Conservation (phyloP, 30 jellyfish, hydroid and myxozoan species). For the Turritopsis rubra region DNA sequence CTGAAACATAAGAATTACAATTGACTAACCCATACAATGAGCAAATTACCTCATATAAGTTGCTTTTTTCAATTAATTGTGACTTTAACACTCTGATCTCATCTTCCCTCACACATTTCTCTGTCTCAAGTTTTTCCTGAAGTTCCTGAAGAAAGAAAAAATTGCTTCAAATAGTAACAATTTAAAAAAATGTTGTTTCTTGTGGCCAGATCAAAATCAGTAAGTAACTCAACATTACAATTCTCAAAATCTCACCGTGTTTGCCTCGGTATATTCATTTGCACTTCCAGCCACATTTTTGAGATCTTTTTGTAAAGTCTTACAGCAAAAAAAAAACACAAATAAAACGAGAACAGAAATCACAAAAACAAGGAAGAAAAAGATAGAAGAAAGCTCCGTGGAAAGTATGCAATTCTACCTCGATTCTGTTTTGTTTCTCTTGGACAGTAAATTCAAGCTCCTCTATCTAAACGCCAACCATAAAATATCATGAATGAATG, state of each 20-base stretch:
- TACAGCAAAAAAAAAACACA: background rate
- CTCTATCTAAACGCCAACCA: background rate
- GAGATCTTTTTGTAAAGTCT: background rate
- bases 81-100: background rate
- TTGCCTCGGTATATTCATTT: background rate
- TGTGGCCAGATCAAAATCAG: background rate
- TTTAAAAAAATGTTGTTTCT: background rate
- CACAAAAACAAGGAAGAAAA: background rate
- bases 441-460: background rate
- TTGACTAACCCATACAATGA: too few relatives aligned
- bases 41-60: background rate
- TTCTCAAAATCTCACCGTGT: background rate
- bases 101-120: background rate
- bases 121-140: background rate
- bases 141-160: background rate
- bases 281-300: background rate
- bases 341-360: background rate
- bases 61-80: background rate
- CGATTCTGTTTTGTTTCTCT: background rate
- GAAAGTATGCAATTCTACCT: background rate
- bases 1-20: background rate
- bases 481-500: background rate
- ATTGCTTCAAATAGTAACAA: background rate
- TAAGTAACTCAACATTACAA: background rate
- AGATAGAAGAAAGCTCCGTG: too few relatives aligned